Percentiles rank a stretch among this genome's conserved stretches.
phyloP scores from a whole-genome alignment of 2,888 invertebrate species.

The Cryptocheilus praepositus region DNA sequence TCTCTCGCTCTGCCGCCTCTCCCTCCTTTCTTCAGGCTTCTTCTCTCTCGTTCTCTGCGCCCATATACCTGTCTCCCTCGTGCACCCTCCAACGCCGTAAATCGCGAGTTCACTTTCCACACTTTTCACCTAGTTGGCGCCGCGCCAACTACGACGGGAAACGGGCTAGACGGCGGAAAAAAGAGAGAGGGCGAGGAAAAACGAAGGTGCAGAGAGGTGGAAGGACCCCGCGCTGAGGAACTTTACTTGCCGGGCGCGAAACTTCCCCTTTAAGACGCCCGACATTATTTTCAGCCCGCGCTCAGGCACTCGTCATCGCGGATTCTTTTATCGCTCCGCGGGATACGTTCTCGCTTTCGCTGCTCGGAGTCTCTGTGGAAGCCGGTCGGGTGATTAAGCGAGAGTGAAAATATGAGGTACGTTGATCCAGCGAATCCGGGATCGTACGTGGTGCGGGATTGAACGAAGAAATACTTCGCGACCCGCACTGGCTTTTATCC shows the following conservation, averaged over 20 bases:
- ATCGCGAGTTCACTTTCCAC: conserved; percentile 72
- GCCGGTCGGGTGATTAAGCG: too few species aligned
- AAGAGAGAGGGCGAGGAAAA: conserved; percentile 19
- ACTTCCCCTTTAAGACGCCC: conserved; percentile 71
- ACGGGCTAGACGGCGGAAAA: conserved; percentile 38
- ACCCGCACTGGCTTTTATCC: too few species aligned
- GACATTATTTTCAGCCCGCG: too few species aligned
- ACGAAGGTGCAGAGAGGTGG: conserved; percentile 21
- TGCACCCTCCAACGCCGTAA: conserved; percentile 59
- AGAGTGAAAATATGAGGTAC: too few species aligned
- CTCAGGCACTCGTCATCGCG: too few species aligned
- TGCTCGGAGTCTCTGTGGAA: background rate
- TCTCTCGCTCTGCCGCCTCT: conserved; percentile 25
- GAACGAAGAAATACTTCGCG: too few species aligned
- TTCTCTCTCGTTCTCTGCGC: conserved; percentile 27
- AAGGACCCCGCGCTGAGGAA: conserved; percentile 54
- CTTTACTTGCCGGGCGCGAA: conserved; percentile 67
- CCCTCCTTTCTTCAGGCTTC: conserved; percentile 23
- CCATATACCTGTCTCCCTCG: conserved; percentile 37
- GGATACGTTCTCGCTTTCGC: background rate
- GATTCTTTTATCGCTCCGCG: too few species aligned
- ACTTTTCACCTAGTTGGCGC: conserved; percentile 74
- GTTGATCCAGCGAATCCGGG: too few species aligned
- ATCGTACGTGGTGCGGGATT: too few species aligned
- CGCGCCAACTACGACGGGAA: conserved; percentile 57